Base-by-base conservation (phyloP, 2,113 vertebrate genomes). In the Tylochromis polylepis region DNA sequence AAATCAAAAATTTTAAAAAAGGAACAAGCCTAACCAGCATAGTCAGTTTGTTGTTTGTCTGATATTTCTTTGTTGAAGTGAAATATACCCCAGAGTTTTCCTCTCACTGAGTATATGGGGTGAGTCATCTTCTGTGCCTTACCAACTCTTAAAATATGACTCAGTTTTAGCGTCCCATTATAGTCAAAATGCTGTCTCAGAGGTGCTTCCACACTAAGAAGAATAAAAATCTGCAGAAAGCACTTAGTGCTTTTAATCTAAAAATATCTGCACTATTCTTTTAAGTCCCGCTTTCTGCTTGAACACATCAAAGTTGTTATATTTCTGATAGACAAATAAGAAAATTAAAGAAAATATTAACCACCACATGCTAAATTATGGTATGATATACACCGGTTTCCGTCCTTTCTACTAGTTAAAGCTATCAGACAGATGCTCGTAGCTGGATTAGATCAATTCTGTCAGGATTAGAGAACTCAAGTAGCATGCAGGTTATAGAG, bases 41-140 rank as follows among this genome's bases (percentile, higher is more conserved):
- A 24, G 22, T 72, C 46, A 31, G 3, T 12, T 62, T 75, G 41
- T 20, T 84, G 15, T 41, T 8, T 31, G 31, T 85, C 43, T 57
- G 60, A 53, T 81, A 36, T 38, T 51, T 85, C 56, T 83, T 72
- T 82, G 31, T 51, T 72, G 27, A 82, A 70, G n/a, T 86, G 38
- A 85, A 85, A 79, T 85, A 27, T 34, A 67, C 56, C 70, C 57
- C 46, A 65, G 88, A 79, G 81, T 88, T 86, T 85, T 49, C 85
- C 78, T 41, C 20, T 24, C 72, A 62, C 78, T 75, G 58, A 88
- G 70, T 49, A 20, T 20, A 29, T 75, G 24, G 2, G 43, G 62
- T 92, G 91, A 88, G 80, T 92, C 91, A 88, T 59, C 43, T 84
- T 78, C 70, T 4, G 15, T 49, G 83, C 38, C 49, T 89, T 51